Percentiles rank a stretch among this genome's conserved stretches.
phyloP scores from a whole-genome alignment of 1,140 invertebrate species.

The Zelostemma sp. region DNA sequence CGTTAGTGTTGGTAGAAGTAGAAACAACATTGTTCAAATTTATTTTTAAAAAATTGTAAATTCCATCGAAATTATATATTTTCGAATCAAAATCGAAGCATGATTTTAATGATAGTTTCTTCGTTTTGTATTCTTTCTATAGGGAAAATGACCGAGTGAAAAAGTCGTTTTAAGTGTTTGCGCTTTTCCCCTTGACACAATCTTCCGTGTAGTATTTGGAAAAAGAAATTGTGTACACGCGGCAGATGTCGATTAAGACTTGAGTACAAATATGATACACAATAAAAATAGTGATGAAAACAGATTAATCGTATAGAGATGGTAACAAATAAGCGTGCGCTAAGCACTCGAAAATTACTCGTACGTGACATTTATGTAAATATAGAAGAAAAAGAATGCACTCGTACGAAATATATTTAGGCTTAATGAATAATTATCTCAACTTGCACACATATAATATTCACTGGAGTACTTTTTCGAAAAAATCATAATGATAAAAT shows the following conservation, averaged over 20 bases:
- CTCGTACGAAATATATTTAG: not conserved
- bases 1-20: not conserved
- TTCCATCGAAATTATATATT: not conserved
- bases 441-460: not conserved
- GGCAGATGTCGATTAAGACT: conserved; percentile 15
- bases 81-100: not conserved
- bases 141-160: not conserved
- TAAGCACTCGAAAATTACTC: not conserved
- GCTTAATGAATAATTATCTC: not conserved
- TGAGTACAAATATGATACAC: conserved; percentile 21
- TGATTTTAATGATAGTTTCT: not conserved
- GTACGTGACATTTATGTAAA: conserved; percentile 24
- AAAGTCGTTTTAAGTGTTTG: not conserved
- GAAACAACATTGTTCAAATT: not conserved
- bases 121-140: not conserved
- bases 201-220: not conserved
- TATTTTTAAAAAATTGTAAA: not conserved
- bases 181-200: not conserved
- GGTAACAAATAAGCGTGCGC: conserved; percentile 22
- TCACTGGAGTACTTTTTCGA: not conserved
- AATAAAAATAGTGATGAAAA: conserved; percentile 16
- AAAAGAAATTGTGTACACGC: not conserved
- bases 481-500: not conserved
- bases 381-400: conserved; percentile 1
- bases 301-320: conserved; percentile 1